Evolutionary conservation across 1,140 invertebrate genomes (phyloP), one percentile per base, ranked within the genome.

Genomic region (Plutomurus gul): DNA sequence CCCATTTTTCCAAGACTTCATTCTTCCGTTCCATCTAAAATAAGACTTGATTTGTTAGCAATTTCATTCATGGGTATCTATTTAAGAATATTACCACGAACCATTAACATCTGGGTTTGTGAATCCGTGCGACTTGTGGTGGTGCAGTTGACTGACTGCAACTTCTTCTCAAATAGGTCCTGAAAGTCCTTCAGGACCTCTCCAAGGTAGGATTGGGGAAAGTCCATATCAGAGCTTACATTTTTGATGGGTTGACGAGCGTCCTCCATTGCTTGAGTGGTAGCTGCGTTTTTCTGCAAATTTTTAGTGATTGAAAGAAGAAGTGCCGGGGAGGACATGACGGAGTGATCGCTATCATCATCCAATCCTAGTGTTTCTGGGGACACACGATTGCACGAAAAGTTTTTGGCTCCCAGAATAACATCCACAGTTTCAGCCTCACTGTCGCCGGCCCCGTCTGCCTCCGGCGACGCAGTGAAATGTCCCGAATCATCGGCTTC

Each of bases 401-500:
- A 65, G 5, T 33, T 30, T 36, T 65, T 65, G 8, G 16, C 36
- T 33, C 18, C 30, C 36, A 30, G 56, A n/a, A n/a, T 25, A n/a
- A 65, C 7, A 5, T 65, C 56, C 8, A 36, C 16, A 65, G 36
- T 11, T 33, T 18, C 56, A 13, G 36, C 27, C 18, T 30, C 11
- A 65, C 56, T 65, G 30, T 65, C 56, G 36, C 56, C 47, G 13
- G 10, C n/a, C 5, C 56, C 25, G 18, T 39, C 76, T 10, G 39
- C 51, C 27, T 76, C 75, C 13, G 76, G 76, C 10, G 76, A 70
- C 49, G 60, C 76, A n/a, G 76, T 77, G 20, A 77, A 77, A 43
- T 77, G 76, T 30, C 76, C 76, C n/a, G 76, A 77, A 39, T 77
- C 76, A 71, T 77, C 56, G 8, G 56, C 18, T 40, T 77, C 76